Percentiles rank a stretch among this genome's conserved stretches.
Evolutionary conservation across 2,113 vertebrate genomes (phyloP).

Genomic region (Dipodomys stephensi): DNA sequence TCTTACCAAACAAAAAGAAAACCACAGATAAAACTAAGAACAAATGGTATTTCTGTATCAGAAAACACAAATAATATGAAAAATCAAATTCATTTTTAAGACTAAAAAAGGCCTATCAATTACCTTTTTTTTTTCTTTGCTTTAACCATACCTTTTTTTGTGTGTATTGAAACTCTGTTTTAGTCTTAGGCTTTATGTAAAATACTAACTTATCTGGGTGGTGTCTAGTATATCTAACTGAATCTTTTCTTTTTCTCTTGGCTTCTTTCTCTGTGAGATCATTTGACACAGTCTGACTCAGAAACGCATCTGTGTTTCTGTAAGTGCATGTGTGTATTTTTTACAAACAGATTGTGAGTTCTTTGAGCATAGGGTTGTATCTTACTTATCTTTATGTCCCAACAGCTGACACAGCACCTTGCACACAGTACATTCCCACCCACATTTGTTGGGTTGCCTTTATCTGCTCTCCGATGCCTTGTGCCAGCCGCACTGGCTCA

Average conservation of each 20-base stretch:
- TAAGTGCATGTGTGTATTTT: not conserved
- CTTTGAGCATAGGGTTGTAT: not conserved
- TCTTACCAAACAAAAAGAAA: not conserved
- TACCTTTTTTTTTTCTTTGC: not conserved
- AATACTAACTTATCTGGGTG: not conserved
- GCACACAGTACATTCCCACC: not conserved
- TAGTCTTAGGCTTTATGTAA: not conserved
- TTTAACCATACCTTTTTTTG: not conserved
- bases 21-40: not conserved
- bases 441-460: not conserved
- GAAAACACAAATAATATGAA: not conserved
- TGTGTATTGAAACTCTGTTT: not conserved
- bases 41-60: not conserved
- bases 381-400: not conserved
- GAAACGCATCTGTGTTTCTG: not conserved
- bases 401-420: not conserved
- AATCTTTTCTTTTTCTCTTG: slow-evolving; percentile 5
- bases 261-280: not conserved
- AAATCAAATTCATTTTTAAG: slow-evolving; percentile 13
- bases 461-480: not conserved
- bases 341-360: not conserved
- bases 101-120: not conserved
- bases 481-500: slow-evolving; percentile 4
- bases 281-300: not conserved
- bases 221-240: not conserved